These are phyloP conservation scores for Apomyelois bistriatella DNA, from an alignment of 2,888 invertebrate genomes.

Conservation along the genomic window DNA sequence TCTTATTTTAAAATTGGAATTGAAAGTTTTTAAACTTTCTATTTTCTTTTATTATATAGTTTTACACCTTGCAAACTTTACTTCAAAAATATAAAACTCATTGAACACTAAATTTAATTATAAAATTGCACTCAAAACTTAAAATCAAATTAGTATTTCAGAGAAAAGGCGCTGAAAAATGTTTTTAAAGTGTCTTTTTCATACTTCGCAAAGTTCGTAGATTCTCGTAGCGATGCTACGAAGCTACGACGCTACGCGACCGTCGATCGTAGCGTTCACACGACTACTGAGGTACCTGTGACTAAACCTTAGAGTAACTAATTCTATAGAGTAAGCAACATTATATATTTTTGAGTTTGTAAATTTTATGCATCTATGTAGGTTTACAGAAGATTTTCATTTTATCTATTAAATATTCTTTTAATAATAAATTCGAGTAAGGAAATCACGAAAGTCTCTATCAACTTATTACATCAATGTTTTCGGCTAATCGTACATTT, in stretches of 20 bases:
- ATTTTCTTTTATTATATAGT: too few species aligned
- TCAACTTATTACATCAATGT: too few species aligned
- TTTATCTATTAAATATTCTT: too few species aligned
- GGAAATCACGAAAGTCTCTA: too few species aligned
- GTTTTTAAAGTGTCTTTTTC: neutral
- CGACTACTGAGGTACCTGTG: neutral
- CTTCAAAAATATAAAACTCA: neutral
- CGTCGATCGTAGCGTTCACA: neutral
- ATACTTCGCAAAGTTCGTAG: neutral
- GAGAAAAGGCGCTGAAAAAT: neutral
- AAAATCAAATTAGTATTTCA: neutral
- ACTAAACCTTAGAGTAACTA: neutral
- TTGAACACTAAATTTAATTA: neutral
- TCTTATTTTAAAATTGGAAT: too few species aligned
- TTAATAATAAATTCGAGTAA: too few species aligned
- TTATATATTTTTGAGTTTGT: too few species aligned
- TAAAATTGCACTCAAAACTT: neutral
- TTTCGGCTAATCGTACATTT: too few species aligned
- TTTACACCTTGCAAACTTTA: neutral
- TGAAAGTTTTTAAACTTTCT: too few species aligned
- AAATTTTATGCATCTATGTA: too few species aligned
- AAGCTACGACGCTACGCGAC: constrained; percentile 13
- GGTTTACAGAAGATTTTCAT: too few species aligned
- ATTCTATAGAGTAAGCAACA: neutral
- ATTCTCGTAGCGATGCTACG: constrained; percentile 8